Percentiles rank a stretch among this genome's conserved stretches.
Evolutionary conservation across 2,113 vertebrate species (phyloP).

Genomic region (Grammomys dolichurus): DNA sequence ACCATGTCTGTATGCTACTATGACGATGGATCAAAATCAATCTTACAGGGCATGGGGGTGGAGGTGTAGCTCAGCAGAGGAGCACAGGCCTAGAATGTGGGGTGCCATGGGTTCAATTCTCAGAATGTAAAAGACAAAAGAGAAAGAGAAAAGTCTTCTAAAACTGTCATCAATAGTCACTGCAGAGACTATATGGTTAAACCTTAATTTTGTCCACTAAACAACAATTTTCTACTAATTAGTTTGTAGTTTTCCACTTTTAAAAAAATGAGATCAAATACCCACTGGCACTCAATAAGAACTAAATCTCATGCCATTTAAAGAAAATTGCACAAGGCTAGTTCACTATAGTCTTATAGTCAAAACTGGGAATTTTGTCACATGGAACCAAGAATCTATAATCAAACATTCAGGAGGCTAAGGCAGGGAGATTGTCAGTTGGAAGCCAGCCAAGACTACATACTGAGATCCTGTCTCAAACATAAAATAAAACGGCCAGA

Average conservation of each 20-base stretch:
- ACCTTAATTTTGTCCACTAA: slow-evolving; percentile 53
- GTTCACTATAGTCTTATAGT: slow-evolving; percentile 31
- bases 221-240: slow-evolving; percentile 29
- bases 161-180: not conserved
- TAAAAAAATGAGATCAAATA: slow-evolving; percentile 45
- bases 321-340: slow-evolving; percentile 16
- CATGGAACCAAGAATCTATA: not conserved
- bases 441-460: not conserved
- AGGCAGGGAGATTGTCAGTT: not conserved
- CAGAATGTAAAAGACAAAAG: not conserved
- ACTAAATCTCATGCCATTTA: slow-evolving; percentile 18
- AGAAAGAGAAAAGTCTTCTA: not conserved
- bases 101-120: not conserved
- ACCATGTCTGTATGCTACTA: slow-evolving; percentile 14
- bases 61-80: not conserved
- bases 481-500: not conserved
- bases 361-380: not conserved
- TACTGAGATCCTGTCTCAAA: not conserved
- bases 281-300: not conserved
- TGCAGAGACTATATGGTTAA: not conserved
- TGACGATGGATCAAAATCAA: slow-evolving; percentile 9
- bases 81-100: not conserved
- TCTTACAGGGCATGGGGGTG: not conserved
- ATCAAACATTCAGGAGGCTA: not conserved
- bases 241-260: not conserved